Conservation (phyloP, 2,113 vertebrate genomes). For the Dasyurus viverrinus region DNA sequence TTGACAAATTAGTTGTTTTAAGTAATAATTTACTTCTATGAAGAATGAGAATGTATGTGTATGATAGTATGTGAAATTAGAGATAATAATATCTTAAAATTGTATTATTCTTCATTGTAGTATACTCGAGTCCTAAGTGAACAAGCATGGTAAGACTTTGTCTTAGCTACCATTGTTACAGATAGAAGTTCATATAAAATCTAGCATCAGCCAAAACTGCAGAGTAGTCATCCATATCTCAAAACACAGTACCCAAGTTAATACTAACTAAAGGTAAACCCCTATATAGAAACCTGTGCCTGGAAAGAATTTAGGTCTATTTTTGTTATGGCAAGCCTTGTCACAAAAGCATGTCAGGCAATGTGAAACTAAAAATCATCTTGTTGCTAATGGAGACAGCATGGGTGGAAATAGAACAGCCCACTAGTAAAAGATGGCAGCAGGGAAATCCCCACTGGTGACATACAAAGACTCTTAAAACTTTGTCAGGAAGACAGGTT, state of each 20-base stretch:
- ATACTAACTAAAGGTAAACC: neutral
- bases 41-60: conserved; percentile 22
- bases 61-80: conserved; percentile 36
- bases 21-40: conserved; percentile 39
- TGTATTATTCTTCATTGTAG: neutral
- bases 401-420: conserved; percentile 59
- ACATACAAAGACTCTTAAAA: conserved; percentile 42
- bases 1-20: conserved; percentile 49
- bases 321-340: neutral
- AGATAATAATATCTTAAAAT: conserved; percentile 13
- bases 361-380: conserved; percentile 27
- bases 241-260: neutral
- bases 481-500: conserved; percentile 45
- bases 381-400: neutral
- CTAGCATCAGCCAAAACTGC: neutral
- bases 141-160: neutral
- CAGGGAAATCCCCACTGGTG: conserved; percentile 49
- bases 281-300: neutral
- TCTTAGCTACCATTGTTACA: neutral
- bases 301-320: conserved; percentile 32
- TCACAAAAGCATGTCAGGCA: conserved; percentile 7
- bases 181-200: neutral
- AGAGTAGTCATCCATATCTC: neutral
- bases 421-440: conserved; percentile 33
- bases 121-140: neutral